A percentile compares a stretch with the other conserved stretches of the same genome.
Conservation (phyloP, 2,797 vertebrate species). For the Falco novaeseelandiae region DNA sequence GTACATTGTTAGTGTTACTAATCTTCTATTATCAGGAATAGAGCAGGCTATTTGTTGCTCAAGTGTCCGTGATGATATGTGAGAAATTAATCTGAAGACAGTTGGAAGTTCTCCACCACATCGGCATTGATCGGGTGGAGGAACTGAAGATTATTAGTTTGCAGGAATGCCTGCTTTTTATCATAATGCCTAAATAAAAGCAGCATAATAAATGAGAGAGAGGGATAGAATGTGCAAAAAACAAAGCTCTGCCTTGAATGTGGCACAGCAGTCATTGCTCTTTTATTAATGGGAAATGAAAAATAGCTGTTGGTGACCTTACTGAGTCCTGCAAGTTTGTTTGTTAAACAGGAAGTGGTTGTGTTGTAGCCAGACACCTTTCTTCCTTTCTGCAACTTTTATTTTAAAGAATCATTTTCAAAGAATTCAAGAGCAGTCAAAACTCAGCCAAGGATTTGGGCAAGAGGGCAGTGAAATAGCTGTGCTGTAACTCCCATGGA, state of each 20-base stretch:
- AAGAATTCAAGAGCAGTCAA: not conserved
- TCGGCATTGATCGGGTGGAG: conserved; percentile 27
- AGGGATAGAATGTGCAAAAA: not conserved
- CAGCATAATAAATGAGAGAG: not conserved
- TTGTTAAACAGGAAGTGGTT: not conserved
- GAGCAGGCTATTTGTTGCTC: conserved; percentile 72
- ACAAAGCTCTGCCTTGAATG: not conserved
- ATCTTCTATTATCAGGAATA: conserved; percentile 59
- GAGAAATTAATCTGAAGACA: conserved; percentile 64
- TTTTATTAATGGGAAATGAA: not conserved
- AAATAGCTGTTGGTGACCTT: not conserved
- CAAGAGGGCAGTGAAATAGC: not conserved
- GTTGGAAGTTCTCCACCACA: conserved; percentile 45
- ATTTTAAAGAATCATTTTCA: not conserved
- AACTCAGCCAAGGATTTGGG: not conserved
- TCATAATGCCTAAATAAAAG: conserved; percentile 22
- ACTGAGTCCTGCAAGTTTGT: not conserved
- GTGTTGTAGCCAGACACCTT: not conserved
- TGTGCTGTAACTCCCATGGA: not conserved
- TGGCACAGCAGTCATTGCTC: rapidly evolving
- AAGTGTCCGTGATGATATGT: conserved; percentile 61
- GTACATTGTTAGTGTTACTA: conserved; percentile 67
- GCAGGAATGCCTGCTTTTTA: conserved; percentile 31
- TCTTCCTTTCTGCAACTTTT: not conserved
- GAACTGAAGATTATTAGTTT: conserved; percentile 43